These are phyloP conservation scores for Scaeva pyrastri DNA, from an alignment of 2,888 invertebrate species.

Conservation along the genomic window DNA sequence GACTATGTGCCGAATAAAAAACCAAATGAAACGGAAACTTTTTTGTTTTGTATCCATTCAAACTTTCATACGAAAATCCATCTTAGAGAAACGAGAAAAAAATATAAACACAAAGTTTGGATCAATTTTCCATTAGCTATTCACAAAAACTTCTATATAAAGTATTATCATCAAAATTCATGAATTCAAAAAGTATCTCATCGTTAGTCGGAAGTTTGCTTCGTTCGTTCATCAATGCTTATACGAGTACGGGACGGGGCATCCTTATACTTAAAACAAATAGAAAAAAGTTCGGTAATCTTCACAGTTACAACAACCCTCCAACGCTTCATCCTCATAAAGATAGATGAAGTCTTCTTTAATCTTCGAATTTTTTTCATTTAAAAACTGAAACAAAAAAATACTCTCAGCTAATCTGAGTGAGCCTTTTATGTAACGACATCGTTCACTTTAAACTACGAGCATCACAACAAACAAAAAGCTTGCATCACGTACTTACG, in stretches of 20 bases:
- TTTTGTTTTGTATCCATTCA: neutral
- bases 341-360: slow-evolving; percentile 21
- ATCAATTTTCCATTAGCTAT: slow-evolving; percentile 51
- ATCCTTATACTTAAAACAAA: slow-evolving; percentile 11
- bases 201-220: neutral
- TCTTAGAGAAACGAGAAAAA: neutral
- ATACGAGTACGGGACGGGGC: too few species aligned
- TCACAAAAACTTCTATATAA: slow-evolving; percentile 15
- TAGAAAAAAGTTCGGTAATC: slow-evolving; percentile 17
- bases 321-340: neutral
- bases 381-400: neutral
- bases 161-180: slow-evolving; percentile 42
- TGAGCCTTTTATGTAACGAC: slow-evolving; percentile 63
- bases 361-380: slow-evolving; percentile 40
- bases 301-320: neutral
- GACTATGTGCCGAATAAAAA: neutral
- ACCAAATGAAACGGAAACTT: neutral
- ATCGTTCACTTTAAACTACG: neutral
- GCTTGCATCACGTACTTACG: slow-evolving; percentile 63
- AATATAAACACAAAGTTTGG: slow-evolving; percentile 6
- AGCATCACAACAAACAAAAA: slow-evolving; percentile 35
- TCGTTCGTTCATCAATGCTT: neutral
- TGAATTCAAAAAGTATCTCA: slow-evolving; percentile 34
- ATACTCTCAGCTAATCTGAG: slow-evolving; percentile 24
- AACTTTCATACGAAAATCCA: slow-evolving; percentile 6